phyloP scores from a whole-genome alignment of 2,113 vertebrate species.

The Lipophrys pholis region DNA sequence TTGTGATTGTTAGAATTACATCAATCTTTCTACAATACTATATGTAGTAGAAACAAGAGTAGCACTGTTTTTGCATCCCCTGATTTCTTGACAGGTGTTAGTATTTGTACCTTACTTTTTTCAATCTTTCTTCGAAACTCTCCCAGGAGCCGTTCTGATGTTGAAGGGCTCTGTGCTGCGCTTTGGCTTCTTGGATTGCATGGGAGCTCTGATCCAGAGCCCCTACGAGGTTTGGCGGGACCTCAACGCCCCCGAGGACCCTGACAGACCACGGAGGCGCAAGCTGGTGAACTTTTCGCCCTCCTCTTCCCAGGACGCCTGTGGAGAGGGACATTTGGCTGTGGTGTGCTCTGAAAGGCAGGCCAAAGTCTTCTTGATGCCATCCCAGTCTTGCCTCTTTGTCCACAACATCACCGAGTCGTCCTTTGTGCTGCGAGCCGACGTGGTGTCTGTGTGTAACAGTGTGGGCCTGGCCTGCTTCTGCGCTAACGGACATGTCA shows the following conservation, averaged over 20 bases:
- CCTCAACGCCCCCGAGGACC: conserved; percentile 86
- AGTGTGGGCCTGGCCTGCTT: conserved; percentile 96
- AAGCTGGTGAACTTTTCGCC: conserved; percentile 92
- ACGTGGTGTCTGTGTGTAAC: conserved; percentile 92
- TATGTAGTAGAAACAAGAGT: no score
- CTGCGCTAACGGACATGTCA: conserved; percentile 97
- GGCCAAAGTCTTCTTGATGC: conserved; percentile 98
- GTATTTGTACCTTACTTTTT: neutral
- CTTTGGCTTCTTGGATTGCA: conserved; percentile 91
- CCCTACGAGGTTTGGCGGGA: conserved; percentile 96
- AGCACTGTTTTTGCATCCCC: no score
- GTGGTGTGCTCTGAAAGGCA: conserved; percentile 97
- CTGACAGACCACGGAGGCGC: conserved; percentile 88
- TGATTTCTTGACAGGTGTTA: no score
- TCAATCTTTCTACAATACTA: no score
- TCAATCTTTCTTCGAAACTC: conserved; percentile 1
- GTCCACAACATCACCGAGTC: conserved; percentile 99
- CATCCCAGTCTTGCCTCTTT: conserved; percentile 95
- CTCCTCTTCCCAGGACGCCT: conserved; percentile 89
- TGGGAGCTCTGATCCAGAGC: conserved; percentile 87
- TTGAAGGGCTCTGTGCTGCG: conserved; percentile 93
- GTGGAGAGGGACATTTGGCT: conserved; percentile 91
- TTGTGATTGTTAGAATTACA: no score
- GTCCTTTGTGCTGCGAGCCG: conserved; percentile 93
- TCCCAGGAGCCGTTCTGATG: conserved; percentile 89